A percentile compares a stretch with the other conserved stretches of the same genome.
These are phyloP conservation scores for Sphecodes monilicornis DNA, from an alignment of 2,888 invertebrate species.

Conservation along the genomic window DNA sequence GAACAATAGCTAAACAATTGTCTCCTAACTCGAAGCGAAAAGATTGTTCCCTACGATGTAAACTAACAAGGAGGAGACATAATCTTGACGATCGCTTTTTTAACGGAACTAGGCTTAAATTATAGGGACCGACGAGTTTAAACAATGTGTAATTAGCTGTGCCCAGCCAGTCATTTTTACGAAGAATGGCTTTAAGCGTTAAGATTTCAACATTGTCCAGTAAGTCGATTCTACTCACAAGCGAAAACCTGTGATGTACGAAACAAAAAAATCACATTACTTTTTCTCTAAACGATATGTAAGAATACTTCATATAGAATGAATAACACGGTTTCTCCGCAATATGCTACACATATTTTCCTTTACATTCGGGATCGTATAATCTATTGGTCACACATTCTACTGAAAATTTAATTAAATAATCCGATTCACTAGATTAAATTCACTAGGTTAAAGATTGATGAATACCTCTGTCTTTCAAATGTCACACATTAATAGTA, in stretches of 20 bases:
- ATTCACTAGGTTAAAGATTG: too few species aligned
- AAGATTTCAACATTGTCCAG: neutral
- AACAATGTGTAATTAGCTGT: conserved; percentile 3
- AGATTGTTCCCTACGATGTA: neutral
- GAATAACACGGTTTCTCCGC: neutral
- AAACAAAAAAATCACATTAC: neutral
- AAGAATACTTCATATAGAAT: neutral
- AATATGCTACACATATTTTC: too few species aligned
- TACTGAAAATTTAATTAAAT: neutral
- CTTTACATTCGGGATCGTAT: neutral
- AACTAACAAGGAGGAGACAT: neutral
- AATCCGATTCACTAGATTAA: neutral
- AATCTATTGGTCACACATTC: neutral
- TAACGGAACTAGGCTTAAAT: conserved; percentile 23
- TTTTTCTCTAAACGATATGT: neutral
- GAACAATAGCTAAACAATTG: conserved; percentile 4
- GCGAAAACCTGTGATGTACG: neutral
- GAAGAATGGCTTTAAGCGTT: neutral
- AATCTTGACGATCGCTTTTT: conserved; percentile 3
- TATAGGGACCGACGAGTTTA: conserved; percentile 2
- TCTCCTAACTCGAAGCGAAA: neutral
- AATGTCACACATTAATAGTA: neutral
- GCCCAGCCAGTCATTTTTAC: neutral
- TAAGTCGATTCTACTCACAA: neutral
- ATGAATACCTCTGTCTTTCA: neutral